Conservation (phyloP, 2,888 invertebrate species). For the Phortica magna region DNA sequence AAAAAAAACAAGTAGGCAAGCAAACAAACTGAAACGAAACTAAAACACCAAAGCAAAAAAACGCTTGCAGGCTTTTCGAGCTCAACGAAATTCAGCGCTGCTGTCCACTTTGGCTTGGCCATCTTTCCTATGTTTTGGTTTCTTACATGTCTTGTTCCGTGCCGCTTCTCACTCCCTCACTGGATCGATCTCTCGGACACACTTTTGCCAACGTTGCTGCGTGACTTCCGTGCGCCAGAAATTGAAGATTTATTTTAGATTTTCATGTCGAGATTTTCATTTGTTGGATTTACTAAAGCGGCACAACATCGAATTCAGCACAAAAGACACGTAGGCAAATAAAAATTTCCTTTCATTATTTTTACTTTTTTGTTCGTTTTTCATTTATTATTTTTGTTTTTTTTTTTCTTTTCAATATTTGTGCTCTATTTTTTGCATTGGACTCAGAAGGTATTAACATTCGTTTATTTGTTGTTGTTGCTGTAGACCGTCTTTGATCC, state of each 20-base stretch:
- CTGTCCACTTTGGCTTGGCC: not conserved
- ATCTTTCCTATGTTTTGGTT: no score
- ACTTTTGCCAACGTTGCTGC: conserved; percentile 46
- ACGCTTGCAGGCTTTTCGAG: no score
- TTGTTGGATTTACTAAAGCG: conserved; percentile 19
- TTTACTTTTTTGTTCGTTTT: conserved; percentile 11
- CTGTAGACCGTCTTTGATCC: not conserved
- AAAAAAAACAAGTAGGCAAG: no score
- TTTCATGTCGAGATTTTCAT: conserved; percentile 64
- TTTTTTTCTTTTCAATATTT: not conserved
- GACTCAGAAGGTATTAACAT: conserved; percentile 56
- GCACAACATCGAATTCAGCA: conserved; percentile 30
- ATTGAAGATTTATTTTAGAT: conserved; percentile 69
- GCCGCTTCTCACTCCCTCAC: not conserved
- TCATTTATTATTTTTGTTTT: not conserved
- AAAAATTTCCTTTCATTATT: conserved; percentile 53
- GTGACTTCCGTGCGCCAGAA: conserved; percentile 67
- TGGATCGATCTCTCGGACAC: not conserved
- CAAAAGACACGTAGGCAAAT: conserved; percentile 69
- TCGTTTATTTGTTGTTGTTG: conserved; percentile 57
- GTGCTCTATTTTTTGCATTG: conserved; percentile 36
- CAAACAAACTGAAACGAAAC: no score
- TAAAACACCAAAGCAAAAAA: no score
- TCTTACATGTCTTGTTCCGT: no score
- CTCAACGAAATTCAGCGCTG: not conserved